Conservation (phyloP, 1,140 invertebrate genomes). For the Bactericera cockerelli region DNA sequence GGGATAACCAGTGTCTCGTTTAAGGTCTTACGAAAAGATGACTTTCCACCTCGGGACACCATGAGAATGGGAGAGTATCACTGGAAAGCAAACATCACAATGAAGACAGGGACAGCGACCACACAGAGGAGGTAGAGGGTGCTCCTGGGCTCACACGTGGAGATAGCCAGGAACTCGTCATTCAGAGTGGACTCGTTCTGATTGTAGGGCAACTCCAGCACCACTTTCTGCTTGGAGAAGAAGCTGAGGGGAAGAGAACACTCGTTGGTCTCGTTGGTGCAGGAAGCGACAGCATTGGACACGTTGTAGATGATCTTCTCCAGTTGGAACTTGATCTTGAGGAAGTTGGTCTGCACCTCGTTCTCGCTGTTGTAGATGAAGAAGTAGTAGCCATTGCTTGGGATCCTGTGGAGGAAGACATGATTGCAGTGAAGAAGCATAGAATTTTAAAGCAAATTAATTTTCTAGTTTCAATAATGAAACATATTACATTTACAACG, state of each 20-base stretch:
- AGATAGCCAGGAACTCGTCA: constrained; percentile 51
- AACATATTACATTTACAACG: no score
- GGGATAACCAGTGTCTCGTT: no score
- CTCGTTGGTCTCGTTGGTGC: constrained; percentile 39
- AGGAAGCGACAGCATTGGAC: constrained; percentile 31
- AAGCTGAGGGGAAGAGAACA: constrained; percentile 48
- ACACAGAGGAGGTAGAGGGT: constrained; percentile 50
- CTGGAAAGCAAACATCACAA: constrained; percentile 56
- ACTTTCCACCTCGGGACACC: no score
- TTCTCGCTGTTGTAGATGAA: constrained; percentile 70
- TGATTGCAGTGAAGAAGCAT: constrained; percentile 7
- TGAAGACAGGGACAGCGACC: constrained; percentile 48
- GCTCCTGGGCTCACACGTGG: constrained; percentile 54
- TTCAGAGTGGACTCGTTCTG: constrained; percentile 50
- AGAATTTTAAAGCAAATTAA: background rate
- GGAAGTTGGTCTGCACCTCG: constrained; percentile 51
- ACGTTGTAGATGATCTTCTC: constrained; percentile 52
- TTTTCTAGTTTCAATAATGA: constrained; percentile 1
- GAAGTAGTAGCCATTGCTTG: constrained; percentile 59
- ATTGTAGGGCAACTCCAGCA: constrained; percentile 27
- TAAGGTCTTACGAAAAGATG: no score
- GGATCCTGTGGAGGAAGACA: constrained; percentile 38
- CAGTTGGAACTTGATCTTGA: constrained; percentile 46
- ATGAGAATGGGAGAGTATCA: no score
- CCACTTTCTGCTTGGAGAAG: constrained; percentile 45